Conservation (phyloP, 92 coral and sea anemone species). For the Bergia puertoricense region DNA sequence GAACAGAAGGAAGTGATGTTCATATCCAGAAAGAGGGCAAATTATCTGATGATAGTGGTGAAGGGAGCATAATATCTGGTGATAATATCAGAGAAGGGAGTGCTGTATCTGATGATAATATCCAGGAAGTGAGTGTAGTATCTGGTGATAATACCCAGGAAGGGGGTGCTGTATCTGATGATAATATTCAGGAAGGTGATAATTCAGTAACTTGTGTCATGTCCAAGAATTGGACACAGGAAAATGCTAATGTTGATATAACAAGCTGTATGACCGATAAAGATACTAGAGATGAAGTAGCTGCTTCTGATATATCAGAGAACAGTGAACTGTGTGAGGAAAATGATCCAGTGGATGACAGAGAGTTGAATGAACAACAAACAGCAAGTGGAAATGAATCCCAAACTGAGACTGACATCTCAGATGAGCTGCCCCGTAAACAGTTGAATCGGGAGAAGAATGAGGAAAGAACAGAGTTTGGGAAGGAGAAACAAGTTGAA, state of each 20-base stretch:
- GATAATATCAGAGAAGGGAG: not conserved
- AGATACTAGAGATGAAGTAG: not conserved
- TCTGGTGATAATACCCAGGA: not conserved
- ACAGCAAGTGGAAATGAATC: not conserved
- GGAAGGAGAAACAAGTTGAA: not conserved
- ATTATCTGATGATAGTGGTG: not conserved
- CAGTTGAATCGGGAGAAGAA: not conserved
- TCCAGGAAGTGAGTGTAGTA: not conserved
- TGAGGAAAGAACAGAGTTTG: not conserved
- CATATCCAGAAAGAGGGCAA: not conserved
- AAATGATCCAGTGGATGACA: not conserved
- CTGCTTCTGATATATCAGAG: not conserved
- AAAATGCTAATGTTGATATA: not conserved
- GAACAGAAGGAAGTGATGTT: not conserved
- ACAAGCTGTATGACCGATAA: not conserved
- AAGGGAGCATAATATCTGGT: not conserved
- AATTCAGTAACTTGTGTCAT: not conserved
- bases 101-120: not conserved
- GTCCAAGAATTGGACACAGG: not conserved
- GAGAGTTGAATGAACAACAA: not conserved
- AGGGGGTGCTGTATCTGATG: not conserved
- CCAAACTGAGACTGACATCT: not conserved
- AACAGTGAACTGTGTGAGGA: conserved; percentile 1
- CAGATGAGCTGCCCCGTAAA: conserved; percentile 13
- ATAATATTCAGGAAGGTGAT: not conserved